Evolutionary conservation across 37 sponge, comb jelly and placozoan species (phyloP).

Genomic region (Petrosia ficiformis): DNA sequence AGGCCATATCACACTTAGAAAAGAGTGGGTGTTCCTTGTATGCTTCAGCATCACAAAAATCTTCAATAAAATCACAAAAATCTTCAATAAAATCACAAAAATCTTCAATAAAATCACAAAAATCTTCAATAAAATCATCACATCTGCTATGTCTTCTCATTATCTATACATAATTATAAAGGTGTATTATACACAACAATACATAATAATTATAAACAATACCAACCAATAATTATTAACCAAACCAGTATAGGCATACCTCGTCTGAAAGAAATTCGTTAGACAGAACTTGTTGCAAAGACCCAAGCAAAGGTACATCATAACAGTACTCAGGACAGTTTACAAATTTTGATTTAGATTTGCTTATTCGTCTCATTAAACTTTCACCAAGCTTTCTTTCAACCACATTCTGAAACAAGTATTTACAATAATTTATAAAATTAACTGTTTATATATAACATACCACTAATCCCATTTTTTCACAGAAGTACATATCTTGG

Average conservation of each 20-base stretch:
- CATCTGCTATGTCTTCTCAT: no score
- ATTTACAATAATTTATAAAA: no score
- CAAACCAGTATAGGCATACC: no score
- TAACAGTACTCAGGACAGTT: slow-evolving; percentile 6
- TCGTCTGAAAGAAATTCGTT: not conserved
- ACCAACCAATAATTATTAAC: no score
- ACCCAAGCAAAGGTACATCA: slow-evolving; percentile 13
- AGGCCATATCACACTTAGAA: slow-evolving; percentile 4
- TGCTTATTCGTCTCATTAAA: no score
- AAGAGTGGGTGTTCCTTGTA: slow-evolving; percentile 20
- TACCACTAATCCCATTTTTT: not conserved
- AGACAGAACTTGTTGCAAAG: slow-evolving; percentile 2
- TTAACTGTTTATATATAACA: slow-evolving; percentile 1
- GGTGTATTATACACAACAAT: no score
- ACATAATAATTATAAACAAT: no score
- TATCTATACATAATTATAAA: no score
- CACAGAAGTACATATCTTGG: slow-evolving; percentile 28
- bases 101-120: no score
- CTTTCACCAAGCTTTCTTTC: slow-evolving; percentile 13
- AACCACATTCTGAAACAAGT: slow-evolving; percentile 3
- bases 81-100: no score
- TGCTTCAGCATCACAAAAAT: slow-evolving; percentile 28
- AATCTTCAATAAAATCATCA: no score
- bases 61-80: not conserved
- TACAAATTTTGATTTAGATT: no score